Base-by-base conservation (phyloP, 2,113 vertebrate genomes). In the Heterotis niloticus region DNA sequence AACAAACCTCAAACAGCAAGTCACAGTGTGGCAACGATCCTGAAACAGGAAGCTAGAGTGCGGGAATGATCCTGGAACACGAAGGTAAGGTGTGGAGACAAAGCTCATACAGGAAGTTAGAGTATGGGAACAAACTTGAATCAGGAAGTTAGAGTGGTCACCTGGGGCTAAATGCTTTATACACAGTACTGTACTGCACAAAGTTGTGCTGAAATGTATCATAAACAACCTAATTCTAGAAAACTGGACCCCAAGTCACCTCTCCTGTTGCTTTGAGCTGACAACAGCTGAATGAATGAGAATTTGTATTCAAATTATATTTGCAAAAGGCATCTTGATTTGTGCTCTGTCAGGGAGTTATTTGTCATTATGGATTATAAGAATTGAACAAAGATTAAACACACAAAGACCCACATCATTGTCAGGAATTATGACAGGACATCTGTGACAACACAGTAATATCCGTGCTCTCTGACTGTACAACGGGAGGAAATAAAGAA, bases 251-350 rank as follows among this genome's bases (percentile, higher is more conserved):
- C 52, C 34, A 14, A n/a, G 34, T 44, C 29, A 18, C 68, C 68
- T 24, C 44, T 52, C 16, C 70, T 0, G n/a, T 54, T 10, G 5
- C 13, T 62, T 62, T 4, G 5, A 62, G 60, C n/a, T n/a, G n/a
- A 23, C 5, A 51, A 14, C 51, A 10, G 18, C 29, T 44, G 23
- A 59, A n/a, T 18, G 34, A 18, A 66, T 51, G 9, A 74, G 52
- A 52, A 52, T 34, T n/a, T 18, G 57, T 1, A 34, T 57, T 64
- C 18, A 9, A 67, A 79, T 67, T 67, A 75, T 24, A 34, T 20
- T 62, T 24, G 44, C 20, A 75, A 74, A 80, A 66, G 24, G 71
- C 16, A 57, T 66, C 20, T 76, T 64, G 71, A 75, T 59, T 75
- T 17, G 44, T 34, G 23, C 69, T 64, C 70, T 52, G 69, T 57